Evolutionary conservation across 1,140 invertebrate species (phyloP).

Genomic region (Drosophila aff.): DNA sequence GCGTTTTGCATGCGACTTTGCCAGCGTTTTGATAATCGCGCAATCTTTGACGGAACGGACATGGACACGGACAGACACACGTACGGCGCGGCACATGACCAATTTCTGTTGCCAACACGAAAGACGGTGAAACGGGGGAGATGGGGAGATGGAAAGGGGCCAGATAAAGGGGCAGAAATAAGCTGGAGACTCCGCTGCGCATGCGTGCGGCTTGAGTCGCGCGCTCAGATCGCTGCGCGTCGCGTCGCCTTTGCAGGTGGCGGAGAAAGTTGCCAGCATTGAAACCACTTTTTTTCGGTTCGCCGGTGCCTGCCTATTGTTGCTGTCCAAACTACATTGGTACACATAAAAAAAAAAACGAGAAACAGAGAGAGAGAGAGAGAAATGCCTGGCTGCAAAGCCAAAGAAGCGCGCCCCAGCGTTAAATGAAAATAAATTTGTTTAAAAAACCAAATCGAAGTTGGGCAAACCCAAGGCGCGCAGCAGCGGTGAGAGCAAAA

Average conservation of each 20-base stretch:
- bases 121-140: not conserved
- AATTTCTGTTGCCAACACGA: constrained; percentile 53
- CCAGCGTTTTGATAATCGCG: constrained; percentile 69
- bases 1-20: constrained; percentile 69
- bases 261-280: constrained; percentile 81
- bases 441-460: constrained; percentile 58
- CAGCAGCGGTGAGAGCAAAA: constrained; percentile 60
- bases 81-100: constrained; percentile 54
- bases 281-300: constrained; percentile 76
- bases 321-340: constrained; percentile 51
- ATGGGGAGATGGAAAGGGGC: not conserved
- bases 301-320: constrained; percentile 59
- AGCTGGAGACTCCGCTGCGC: constrained; percentile 31
- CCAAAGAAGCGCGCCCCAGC: constrained; percentile 50
- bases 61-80: constrained; percentile 48
- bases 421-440: constrained; percentile 63
- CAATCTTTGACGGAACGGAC: constrained; percentile 45
- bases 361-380: constrained; percentile 15
- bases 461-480: constrained; percentile 51
- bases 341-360: constrained; percentile 34
- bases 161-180: constrained; percentile 20
- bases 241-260: constrained; percentile 61
- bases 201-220: constrained; percentile 62
- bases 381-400: constrained; percentile 57
- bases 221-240: constrained; percentile 32